Evolutionary conservation across 2,113 vertebrate genomes (phyloP).

Genomic region (Bucco capensis): DNA sequence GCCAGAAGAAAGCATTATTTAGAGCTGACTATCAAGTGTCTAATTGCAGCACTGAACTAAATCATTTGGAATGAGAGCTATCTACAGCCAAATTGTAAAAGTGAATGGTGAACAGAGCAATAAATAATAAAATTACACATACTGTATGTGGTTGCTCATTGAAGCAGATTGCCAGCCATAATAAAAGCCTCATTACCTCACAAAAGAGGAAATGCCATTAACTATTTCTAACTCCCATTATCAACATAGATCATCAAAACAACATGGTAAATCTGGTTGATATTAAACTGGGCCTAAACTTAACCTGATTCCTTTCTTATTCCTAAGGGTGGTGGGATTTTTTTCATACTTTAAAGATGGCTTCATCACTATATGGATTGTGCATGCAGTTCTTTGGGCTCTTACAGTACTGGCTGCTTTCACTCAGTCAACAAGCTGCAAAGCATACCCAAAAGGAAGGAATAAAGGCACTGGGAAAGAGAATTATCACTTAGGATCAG

Average conservation of each 20-base stretch:
- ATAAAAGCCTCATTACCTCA: slow-evolving; percentile 22
- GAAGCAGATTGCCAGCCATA: background rate
- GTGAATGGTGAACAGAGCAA: slow-evolving; percentile 20
- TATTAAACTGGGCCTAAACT: background rate
- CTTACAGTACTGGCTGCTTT: background rate
- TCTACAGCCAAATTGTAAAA: slow-evolving; percentile 30
- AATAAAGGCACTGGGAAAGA: background rate
- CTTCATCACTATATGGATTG: background rate
- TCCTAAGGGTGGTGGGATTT: background rate
- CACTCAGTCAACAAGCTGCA: background rate
- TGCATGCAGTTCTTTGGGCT: background rate
- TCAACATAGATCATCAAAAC: background rate
- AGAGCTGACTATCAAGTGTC: background rate
- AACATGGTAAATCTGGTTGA: background rate
- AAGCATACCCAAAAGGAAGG: background rate
- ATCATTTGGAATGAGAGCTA: slow-evolving; percentile 43
- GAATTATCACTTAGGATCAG: background rate
- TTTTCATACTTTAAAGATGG: background rate
- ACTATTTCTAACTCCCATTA: background rate
- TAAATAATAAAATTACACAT: slow-evolving; percentile 42
- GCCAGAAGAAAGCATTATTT: slow-evolving; percentile 24
- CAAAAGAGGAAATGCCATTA: background rate
- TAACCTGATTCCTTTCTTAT: background rate
- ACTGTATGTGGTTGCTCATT: slow-evolving; percentile 14
- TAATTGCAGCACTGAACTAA: slow-evolving; percentile 27